Evolutionary conservation across 2,888 invertebrate genomes (phyloP).

Genomic region (Troides helena): DNA sequence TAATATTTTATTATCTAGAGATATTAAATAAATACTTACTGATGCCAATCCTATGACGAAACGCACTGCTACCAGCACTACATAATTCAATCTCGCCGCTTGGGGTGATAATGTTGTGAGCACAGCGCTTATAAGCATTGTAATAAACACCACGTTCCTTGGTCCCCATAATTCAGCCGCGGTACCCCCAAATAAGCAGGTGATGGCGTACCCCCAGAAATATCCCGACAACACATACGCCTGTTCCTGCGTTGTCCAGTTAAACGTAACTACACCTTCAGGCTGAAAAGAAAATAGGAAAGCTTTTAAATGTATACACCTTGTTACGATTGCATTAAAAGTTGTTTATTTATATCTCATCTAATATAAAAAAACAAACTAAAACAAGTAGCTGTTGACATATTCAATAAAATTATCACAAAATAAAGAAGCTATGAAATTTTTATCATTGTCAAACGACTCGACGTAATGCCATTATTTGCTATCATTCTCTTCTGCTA

Average conservation of each 20-base stretch:
- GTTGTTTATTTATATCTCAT: background rate
- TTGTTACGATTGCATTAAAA: background rate
- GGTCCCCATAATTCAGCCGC: conserved; percentile 84
- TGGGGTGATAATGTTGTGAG: conserved; percentile 82
- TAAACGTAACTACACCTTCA: conserved; percentile 62
- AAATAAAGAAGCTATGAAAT: conserved; percentile 1
- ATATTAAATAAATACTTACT: conserved; percentile 62
- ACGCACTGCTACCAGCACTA: conserved; percentile 78
- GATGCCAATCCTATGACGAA: conserved; percentile 82
- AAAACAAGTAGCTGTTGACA: background rate
- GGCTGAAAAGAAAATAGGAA: conserved; percentile 46
- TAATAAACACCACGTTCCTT: conserved; percentile 78
- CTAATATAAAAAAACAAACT: background rate
- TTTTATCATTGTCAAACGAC: conserved; percentile 14
- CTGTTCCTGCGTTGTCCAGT: conserved; percentile 82
- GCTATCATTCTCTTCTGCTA: conserved; percentile 22
- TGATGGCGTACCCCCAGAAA: conserved; percentile 81
- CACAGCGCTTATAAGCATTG: conserved; percentile 75
- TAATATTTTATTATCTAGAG: background rate
- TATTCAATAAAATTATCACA: background rate
- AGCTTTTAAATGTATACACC: background rate
- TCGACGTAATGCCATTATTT: background rate
- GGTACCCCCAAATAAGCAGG: conserved; percentile 82
- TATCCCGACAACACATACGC: conserved; percentile 82
- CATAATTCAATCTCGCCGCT: conserved; percentile 80